Base-by-base conservation (phyloP, 2,888 invertebrate genomes). In the Andrena camellia region DNA sequence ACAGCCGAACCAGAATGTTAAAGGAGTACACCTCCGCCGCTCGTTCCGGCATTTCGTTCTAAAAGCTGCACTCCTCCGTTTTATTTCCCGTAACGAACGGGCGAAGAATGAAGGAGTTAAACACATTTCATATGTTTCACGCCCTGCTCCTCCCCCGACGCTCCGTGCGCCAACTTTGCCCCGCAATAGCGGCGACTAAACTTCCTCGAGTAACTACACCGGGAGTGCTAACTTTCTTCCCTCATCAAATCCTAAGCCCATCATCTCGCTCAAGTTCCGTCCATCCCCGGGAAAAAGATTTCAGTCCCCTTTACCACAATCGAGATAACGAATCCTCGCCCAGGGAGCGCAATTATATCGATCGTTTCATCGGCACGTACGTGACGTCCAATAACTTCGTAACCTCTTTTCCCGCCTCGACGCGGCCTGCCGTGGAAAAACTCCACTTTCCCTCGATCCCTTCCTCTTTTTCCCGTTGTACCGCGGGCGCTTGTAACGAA, bases 281-380 rank as follows among this genome's bases (percentile, higher is more conserved):
- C 76, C 74, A 77, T 84, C 71, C 50, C 29, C 26, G 60, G 35
- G 72, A 75, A 79, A 80, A 77, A 85, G 81, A 85, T 86, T 88
- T 88, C 62, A 66, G 67, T 77, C 54, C 77, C 73, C 52, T 73
- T 67, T 33, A 64, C 73, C 73, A 82, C 85, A 88, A 86, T 88
- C 85, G 80, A 82, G 86, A 86, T 88, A 88, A 88, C 86, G 88
- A 88, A 88, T 88, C 83, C 74, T 64, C 83, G 83, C 63, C 72
- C 48, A 29, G 81, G 62, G 74, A 71, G 78, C 66, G 70, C 82
- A 86, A 88, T 88, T 88, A 88, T 88, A 88, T 88, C 88, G 88
- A 86, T 88, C 88, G 80, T 86, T 85, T 85, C 86, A 86, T 83
- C 78, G 78, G 67, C 86, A 78, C 84, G 80, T 88, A 85, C 88